phyloP scores from a whole-genome alignment of 2,888 invertebrate genomes.

The Dasypolia templi region DNA sequence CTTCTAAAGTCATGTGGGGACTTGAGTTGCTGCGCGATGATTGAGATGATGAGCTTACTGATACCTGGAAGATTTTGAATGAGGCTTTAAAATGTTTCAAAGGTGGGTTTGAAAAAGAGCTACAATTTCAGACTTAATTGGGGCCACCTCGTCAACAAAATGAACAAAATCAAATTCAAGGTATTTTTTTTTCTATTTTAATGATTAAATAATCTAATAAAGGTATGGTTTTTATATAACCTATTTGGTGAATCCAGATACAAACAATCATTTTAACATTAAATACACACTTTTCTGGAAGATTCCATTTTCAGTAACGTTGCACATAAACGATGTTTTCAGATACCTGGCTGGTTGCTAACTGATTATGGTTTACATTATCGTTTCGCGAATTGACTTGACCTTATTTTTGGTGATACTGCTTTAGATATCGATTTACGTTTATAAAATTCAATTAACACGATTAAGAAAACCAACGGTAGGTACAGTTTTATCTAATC shows the following conservation, averaged over 20 bases:
- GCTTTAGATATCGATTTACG: slow-evolving; percentile 12
- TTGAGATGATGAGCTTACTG: slow-evolving; percentile 94
- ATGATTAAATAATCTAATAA: background rate
- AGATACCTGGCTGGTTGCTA: slow-evolving; percentile 13
- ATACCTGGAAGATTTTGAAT: slow-evolving; percentile 84
- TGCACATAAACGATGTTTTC: slow-evolving; percentile 28
- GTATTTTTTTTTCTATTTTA: background rate
- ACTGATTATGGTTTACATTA: slow-evolving; percentile 48
- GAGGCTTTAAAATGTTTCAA: background rate
- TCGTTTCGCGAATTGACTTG: slow-evolving; percentile 44
- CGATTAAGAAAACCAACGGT: slow-evolving; percentile 1
- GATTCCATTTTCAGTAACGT: slow-evolving; percentile 30
- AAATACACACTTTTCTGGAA: slow-evolving; percentile 46
- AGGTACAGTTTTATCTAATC: slow-evolving; percentile 17
- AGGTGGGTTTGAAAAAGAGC: background rate
- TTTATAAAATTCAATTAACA: slow-evolving; percentile 6
- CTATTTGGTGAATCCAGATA: background rate
- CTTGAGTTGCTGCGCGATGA: slow-evolving; percentile 93
- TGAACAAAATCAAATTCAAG: background rate
- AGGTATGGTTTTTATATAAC: background rate
- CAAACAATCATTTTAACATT: background rate
- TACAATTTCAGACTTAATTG: background rate
- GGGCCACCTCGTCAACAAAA: background rate
- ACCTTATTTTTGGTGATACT: slow-evolving; percentile 51
- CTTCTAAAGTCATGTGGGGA: slow-evolving; percentile 94